Evolutionary conservation across 1,140 invertebrate species (phyloP).

Genomic region (Chironomus tepperi): DNA sequence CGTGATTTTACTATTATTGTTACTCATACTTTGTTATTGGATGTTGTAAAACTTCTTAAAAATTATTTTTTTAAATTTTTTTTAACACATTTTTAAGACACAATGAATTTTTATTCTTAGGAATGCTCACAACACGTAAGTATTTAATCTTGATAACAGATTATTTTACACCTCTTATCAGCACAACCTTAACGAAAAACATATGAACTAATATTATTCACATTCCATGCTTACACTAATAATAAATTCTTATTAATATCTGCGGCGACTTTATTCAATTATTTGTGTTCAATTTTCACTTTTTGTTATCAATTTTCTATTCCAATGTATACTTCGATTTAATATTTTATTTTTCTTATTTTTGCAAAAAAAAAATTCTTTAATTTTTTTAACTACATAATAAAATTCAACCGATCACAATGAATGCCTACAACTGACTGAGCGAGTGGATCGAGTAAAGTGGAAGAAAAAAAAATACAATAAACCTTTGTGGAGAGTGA

Average conservation of each 20-base stretch:
- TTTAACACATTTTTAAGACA: too few relatives aligned
- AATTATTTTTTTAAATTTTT: too few relatives aligned
- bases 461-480: neutral
- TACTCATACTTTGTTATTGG: neutral
- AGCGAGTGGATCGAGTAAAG: neutral
- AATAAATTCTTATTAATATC: too few relatives aligned
- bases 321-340: neutral
- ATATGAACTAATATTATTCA: too few relatives aligned
- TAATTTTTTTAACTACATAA: neutral
- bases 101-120: too few relatives aligned
- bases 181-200: too few relatives aligned
- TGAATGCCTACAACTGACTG: neutral
- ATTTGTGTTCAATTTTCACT: neutral
- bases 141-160: too few relatives aligned
- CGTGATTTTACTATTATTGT: neutral
- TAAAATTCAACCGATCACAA: constrained; percentile 1
- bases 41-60: neutral
- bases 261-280: too few relatives aligned
- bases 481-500: neutral
- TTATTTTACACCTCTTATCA: too few relatives aligned
- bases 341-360: neutral
- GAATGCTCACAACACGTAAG: too few relatives aligned
- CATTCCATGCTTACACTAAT: too few relatives aligned
- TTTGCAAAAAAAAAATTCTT: neutral
- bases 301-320: neutral